These are phyloP conservation scores for Pogonophryne albipinna DNA, from an alignment of 2,797 vertebrate species.

Conservation along the genomic window DNA sequence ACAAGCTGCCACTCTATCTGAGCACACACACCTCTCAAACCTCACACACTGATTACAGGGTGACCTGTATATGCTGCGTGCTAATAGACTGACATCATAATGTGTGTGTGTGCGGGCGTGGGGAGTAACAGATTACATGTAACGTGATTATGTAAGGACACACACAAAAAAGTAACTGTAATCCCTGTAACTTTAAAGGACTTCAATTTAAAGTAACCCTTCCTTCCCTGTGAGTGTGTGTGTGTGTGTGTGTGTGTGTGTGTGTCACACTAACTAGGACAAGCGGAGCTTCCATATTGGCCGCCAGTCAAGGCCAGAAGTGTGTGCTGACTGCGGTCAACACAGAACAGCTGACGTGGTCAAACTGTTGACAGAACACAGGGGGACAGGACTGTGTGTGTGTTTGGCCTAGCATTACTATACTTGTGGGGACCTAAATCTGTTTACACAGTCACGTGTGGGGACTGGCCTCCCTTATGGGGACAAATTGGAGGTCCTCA, in stretches of 20 bases:
- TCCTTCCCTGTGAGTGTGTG: too few relatives aligned
- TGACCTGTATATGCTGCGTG: conserved; percentile 10
- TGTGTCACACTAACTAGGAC: conserved; percentile 42
- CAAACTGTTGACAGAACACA: conserved; percentile 64
- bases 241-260: background rate
- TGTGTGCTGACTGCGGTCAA: conserved; percentile 73
- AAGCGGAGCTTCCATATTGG: conserved; percentile 48
- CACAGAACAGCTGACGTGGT: conserved; percentile 81
- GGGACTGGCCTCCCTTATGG: too few relatives aligned
- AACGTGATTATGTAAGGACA: too few relatives aligned
- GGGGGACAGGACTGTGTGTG: conserved; percentile 49
- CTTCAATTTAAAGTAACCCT: too few relatives aligned
- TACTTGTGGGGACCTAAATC: too few relatives aligned
- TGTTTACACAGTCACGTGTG: too few relatives aligned
- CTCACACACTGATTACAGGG: conserved; percentile 30
- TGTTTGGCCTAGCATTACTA: background rate
- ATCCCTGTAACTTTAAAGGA: too few relatives aligned
- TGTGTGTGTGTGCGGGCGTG: conserved; percentile 2
- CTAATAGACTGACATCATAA: conserved; percentile 16
- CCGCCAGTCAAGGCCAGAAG: conserved; percentile 60
- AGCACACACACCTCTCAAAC: conserved; percentile 7
- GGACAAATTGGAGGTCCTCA: too few relatives aligned
- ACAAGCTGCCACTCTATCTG: conserved; percentile 22
- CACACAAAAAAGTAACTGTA: too few relatives aligned
- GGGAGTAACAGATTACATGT: too few relatives aligned